Evolutionary conservation across 2,888 invertebrate genomes (phyloP).

Genomic region (Coremacera marginata): DNA sequence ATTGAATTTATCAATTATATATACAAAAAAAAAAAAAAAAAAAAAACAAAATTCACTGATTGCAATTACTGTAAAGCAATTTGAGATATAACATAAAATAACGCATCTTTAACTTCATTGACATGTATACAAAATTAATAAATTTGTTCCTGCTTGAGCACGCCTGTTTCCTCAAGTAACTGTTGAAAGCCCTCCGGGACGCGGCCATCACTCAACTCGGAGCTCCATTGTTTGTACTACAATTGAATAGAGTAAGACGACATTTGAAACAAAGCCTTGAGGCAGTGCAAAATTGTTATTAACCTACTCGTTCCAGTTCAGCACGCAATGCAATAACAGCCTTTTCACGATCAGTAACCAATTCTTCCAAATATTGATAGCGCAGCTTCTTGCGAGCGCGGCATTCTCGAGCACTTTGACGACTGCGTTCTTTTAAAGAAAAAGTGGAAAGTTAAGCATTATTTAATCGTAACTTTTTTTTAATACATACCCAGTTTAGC

Average conservation of each 20-base stretch:
- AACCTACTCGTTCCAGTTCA: constrained; percentile 88
- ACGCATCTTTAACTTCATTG: neutral
- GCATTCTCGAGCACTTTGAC: constrained; percentile 97
- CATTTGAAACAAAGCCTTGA: constrained; percentile 43
- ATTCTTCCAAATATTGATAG: constrained; percentile 96
- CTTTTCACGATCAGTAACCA: constrained; percentile 93
- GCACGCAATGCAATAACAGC: constrained; percentile 88
- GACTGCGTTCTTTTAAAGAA: constrained; percentile 81
- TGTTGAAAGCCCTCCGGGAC: constrained; percentile 84
- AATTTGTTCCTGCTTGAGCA: constrained; percentile 76
- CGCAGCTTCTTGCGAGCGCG: constrained; percentile 95
- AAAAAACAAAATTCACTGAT: neutral
- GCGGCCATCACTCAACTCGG: constrained; percentile 84
- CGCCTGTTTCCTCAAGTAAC: constrained; percentile 80
- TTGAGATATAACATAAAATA: neutral
- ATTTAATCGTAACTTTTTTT: neutral
- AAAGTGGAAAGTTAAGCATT: neutral
- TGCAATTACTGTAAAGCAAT: neutral
- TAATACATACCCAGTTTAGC: constrained; percentile 83
- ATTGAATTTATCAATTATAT: neutral
- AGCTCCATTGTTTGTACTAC: constrained; percentile 85
- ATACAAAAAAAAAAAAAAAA: too few relatives aligned
- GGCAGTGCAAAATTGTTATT: constrained; percentile 49
- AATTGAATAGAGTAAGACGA: constrained; percentile 53
- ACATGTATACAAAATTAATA: constrained; percentile 36